These are phyloP conservation scores for Scaptomyza graminum DNA, from an alignment of 1,140 invertebrate species.

Conservation along the genomic window DNA sequence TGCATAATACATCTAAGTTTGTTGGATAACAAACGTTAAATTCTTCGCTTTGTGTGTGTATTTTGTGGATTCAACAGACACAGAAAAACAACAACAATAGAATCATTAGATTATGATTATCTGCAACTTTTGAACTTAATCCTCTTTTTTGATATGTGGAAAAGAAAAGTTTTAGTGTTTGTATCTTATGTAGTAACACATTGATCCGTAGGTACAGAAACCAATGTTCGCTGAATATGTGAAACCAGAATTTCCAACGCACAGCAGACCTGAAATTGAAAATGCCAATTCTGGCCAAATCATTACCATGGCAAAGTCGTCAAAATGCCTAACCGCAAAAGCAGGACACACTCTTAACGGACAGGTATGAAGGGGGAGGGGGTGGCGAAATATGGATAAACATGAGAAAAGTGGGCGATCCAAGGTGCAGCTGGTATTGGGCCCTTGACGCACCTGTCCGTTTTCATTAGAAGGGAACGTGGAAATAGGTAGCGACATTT, in stretches of 20 bases:
- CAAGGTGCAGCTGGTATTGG: conserved; percentile 2
- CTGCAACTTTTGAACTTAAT: no score
- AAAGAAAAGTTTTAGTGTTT: no score
- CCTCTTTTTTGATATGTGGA: no score
- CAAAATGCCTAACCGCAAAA: conserved; percentile 4
- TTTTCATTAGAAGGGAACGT: conserved; percentile 55
- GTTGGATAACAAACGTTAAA: no score
- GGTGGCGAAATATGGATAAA: conserved; percentile 21
- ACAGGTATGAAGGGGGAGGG: neutral
- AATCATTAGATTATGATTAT: no score
- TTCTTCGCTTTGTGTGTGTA: no score
- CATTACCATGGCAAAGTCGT: conserved; percentile 1
- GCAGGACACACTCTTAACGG: neutral
- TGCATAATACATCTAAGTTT: neutral
- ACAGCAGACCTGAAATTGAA: neutral
- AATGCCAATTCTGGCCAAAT: neutral
- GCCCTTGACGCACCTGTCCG: conserved; percentile 61
- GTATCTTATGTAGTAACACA: no score
- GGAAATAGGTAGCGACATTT: conserved; percentile 67
- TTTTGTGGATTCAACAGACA: no score
- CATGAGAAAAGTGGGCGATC: conserved; percentile 23
- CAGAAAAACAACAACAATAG: no score
- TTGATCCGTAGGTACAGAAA: no score
- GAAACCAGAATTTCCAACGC: neutral
- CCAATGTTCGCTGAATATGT: no score